Percentiles rank a stretch among this genome's conserved stretches.
Conservation (phyloP, 1,140 invertebrate genomes). For the Panonychus citri region DNA sequence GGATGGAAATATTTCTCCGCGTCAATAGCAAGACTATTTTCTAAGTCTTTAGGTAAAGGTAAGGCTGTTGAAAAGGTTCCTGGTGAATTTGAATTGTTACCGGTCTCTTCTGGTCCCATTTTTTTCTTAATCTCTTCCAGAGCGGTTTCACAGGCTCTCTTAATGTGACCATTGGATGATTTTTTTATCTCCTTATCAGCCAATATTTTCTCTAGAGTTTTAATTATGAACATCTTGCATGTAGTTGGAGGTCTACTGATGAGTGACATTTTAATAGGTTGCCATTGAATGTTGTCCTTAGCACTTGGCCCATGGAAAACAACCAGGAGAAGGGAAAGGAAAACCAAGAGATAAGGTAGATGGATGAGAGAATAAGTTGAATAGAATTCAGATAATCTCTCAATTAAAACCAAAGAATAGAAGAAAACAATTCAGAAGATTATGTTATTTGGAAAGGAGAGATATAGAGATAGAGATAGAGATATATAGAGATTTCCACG, state of each 20-base stretch:
- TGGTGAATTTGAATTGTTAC: not conserved
- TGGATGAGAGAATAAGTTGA: too few relatives aligned
- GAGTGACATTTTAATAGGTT: constrained; percentile 90
- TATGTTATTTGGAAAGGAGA: too few relatives aligned
- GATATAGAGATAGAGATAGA: too few relatives aligned
- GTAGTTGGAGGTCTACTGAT: constrained; percentile 27
- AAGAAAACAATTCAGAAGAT: too few relatives aligned
- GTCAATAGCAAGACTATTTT: constrained; percentile 35
- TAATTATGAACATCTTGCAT: constrained; percentile 88
- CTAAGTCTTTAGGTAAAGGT: constrained; percentile 61
- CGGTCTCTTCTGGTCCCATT: constrained; percentile 24
- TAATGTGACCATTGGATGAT: constrained; percentile 77
- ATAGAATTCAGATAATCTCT: too few relatives aligned
- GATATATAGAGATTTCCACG: too few relatives aligned
- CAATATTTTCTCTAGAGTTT: constrained; percentile 86
- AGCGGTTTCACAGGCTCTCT: constrained; percentile 83
- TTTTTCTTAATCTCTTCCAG: constrained; percentile 58
- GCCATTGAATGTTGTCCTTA: constrained; percentile 91
- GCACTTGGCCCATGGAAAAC: constrained; percentile 80
- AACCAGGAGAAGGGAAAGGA: too few relatives aligned
- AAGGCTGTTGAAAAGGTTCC: constrained; percentile 50
- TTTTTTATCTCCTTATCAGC: constrained; percentile 88
- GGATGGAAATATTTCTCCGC: constrained; percentile 94
- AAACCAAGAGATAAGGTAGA: too few relatives aligned
- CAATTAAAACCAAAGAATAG: too few relatives aligned